Evolutionary conservation across 1,140 invertebrate species (phyloP).

Genomic region (Tigriopus japonicus): DNA sequence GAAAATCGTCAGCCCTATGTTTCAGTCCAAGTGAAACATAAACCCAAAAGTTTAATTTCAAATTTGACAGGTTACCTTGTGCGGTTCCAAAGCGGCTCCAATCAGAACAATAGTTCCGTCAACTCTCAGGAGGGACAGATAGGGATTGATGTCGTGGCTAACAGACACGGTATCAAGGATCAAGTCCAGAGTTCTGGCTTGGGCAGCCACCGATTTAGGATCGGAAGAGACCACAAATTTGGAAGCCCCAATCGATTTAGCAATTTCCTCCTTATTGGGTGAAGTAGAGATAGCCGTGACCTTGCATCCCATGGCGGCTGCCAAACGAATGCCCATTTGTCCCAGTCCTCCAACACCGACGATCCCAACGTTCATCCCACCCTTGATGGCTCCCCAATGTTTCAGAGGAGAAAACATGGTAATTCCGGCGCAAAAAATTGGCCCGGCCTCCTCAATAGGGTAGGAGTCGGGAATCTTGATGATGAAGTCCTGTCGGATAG

Average conservation of each 20-base stretch:
- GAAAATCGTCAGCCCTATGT: no score
- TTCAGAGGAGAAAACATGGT: constrained; percentile 7
- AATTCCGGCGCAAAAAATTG: constrained; percentile 8
- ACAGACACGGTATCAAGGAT: constrained; percentile 1
- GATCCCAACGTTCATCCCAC: constrained; percentile 9
- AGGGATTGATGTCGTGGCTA: not conserved
- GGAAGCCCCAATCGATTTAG: not conserved
- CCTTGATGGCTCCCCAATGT: not conserved
- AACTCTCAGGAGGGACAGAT: not conserved
- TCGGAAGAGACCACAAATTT: not conserved
- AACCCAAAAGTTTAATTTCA: not conserved
- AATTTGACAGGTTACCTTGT: not conserved
- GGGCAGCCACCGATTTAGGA: not conserved
- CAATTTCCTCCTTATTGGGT: not conserved
- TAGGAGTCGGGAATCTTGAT: constrained; percentile 4
- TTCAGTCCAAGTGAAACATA: not conserved
- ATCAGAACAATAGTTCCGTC: not conserved
- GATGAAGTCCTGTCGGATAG: not conserved
- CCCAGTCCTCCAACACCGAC: constrained; percentile 2
- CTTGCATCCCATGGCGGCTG: constrained; percentile 6
- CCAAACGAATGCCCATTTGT: constrained; percentile 2
- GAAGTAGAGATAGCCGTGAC: constrained; percentile 3
- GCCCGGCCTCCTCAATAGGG: constrained; percentile 3
- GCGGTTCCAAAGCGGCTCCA: not conserved
- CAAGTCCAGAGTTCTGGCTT: not conserved